These are phyloP conservation scores for Cotesia congregata DNA, from an alignment of 2,888 invertebrate species.

Conservation along the genomic window DNA sequence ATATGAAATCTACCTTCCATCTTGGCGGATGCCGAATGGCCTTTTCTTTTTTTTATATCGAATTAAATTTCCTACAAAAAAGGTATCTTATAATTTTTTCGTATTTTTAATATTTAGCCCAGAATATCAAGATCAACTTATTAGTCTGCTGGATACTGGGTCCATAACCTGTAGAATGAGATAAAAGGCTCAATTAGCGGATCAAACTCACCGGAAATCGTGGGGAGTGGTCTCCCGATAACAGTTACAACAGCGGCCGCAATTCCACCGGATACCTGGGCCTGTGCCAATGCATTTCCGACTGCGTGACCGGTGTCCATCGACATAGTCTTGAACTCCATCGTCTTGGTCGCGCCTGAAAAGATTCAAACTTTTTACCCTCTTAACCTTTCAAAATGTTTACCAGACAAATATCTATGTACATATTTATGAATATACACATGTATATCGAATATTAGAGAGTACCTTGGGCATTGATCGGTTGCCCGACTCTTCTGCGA, in stretches of 20 bases:
- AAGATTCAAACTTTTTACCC: background rate
- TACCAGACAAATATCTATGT: background rate
- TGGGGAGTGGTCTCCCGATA: conserved; percentile 80
- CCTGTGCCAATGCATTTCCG: conserved; percentile 77
- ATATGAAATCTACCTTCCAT: too few relatives aligned
- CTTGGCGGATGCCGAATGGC: too few relatives aligned
- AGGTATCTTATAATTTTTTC: too few relatives aligned
- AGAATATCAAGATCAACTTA: too few relatives aligned
- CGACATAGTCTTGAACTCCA: conserved; percentile 57
- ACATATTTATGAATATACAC: background rate
- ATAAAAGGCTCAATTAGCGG: background rate
- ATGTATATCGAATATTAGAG: background rate
- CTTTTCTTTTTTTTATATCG: too few relatives aligned
- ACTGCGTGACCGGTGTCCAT: conserved; percentile 70
- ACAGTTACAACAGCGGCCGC: conserved; percentile 82
- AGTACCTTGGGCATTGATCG: conserved; percentile 48
- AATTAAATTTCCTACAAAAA: too few relatives aligned
- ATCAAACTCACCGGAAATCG: conserved; percentile 71
- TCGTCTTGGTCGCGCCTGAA: conserved; percentile 56
- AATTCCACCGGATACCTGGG: conserved; percentile 80
- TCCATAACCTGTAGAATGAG: background rate
- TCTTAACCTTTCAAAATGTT: background rate
- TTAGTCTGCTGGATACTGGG: too few relatives aligned
- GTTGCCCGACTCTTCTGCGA: conserved; percentile 74
- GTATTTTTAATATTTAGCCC: too few relatives aligned